Conservation (phyloP, 2,113 vertebrate genomes). For the Copsychus sechellarum region DNA sequence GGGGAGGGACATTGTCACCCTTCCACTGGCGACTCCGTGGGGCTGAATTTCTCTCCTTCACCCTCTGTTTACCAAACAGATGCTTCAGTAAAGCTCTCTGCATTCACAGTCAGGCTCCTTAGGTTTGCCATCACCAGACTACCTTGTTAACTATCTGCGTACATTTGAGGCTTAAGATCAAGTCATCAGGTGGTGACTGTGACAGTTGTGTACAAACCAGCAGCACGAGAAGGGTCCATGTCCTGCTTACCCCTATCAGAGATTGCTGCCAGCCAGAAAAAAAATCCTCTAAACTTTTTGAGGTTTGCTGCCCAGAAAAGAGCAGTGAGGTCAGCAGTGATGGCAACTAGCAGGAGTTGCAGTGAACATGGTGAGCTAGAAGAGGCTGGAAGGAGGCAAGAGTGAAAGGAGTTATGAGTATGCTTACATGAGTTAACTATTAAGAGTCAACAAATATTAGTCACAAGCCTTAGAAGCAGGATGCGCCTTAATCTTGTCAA, state of each 20-base stretch:
- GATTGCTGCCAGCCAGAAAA: not conserved
- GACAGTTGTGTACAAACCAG: not conserved
- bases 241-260: not conserved
- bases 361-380: not conserved
- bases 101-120: not conserved
- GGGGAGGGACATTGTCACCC: constrained; percentile 32
- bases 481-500: not conserved
- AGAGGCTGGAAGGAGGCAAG: not conserved
- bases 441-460: not conserved
- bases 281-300: not conserved
- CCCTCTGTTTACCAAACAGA: not conserved
- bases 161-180: not conserved
- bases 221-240: not conserved
- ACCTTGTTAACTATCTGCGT: not conserved
- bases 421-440: not conserved
- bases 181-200: not conserved
- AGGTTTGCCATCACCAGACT: not conserved
- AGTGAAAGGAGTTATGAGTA: not conserved
- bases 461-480: too few species aligned
- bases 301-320: not conserved
- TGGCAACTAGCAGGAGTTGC: not conserved
- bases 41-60: not conserved
- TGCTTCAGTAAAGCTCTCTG: not conserved
- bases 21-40: not conserved
- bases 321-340: not conserved